These are phyloP conservation scores for Cynoglossus semilaevis DNA, from an alignment of 2,113 vertebrate genomes.

Conservation along the genomic window DNA sequence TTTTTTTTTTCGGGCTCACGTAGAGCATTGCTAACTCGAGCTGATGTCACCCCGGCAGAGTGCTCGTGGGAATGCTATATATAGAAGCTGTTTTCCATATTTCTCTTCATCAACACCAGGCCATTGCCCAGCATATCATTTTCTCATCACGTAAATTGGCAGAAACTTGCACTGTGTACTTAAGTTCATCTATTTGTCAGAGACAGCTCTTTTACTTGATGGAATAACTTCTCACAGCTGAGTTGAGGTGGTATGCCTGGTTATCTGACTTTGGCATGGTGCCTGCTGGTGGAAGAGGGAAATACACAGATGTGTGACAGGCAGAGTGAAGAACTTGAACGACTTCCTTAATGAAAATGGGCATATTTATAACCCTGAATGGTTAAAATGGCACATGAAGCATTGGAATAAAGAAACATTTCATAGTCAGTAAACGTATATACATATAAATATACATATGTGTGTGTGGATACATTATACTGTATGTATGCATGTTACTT, in stretches of 20 bases:
- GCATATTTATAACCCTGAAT: slow-evolving; percentile 37
- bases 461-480: no score
- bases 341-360: slow-evolving; percentile 28
- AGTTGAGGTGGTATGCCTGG: slow-evolving; percentile 34
- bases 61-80: slow-evolving; percentile 58
- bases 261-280: slow-evolving; percentile 30
- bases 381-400: no score
- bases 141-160: slow-evolving; percentile 71
- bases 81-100: slow-evolving; percentile 67
- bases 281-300: slow-evolving; percentile 29
- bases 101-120: slow-evolving; percentile 69
- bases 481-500: no score
- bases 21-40: slow-evolving; percentile 34
- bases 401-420: no score
- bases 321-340: slow-evolving; percentile 10
- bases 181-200: slow-evolving; percentile 52
- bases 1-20: slow-evolving; percentile 37
- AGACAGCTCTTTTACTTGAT: slow-evolving; percentile 30
- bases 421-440: no score
- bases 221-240: slow-evolving; percentile 36
- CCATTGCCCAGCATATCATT: slow-evolving; percentile 64
- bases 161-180: slow-evolving; percentile 51
- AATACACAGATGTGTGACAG: slow-evolving; percentile 1
- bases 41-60: slow-evolving; percentile 44
- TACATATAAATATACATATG: no score